phyloP scores from a whole-genome alignment of 2,113 vertebrate species.

The Gnathonemus longibarbis region DNA sequence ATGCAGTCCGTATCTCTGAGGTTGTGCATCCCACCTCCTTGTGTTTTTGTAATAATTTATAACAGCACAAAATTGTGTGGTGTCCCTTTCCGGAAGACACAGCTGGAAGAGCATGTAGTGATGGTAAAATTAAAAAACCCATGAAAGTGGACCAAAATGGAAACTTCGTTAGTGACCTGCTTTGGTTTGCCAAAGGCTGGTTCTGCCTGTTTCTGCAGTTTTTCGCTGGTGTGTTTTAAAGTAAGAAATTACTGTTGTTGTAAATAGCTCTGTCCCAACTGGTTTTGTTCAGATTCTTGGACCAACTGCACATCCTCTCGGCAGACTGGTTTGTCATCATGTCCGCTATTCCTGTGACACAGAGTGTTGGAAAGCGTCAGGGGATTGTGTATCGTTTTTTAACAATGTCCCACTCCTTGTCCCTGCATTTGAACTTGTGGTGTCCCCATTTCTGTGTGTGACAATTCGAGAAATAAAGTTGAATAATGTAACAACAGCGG shows the following conservation, averaged over 20 bases:
- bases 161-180: neutral
- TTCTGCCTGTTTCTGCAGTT: neutral
- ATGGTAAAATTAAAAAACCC: neutral
- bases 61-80: neutral
- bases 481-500: neutral
- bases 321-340: neutral
- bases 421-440: neutral
- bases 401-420: neutral
- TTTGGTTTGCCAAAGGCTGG: neutral
- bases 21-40: neutral
- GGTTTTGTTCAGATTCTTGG: neutral
- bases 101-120: neutral
- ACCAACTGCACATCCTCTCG: neutral
- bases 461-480: neutral
- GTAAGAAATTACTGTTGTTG: neutral
- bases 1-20: neutral
- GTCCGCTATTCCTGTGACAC: neutral
- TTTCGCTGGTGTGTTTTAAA: neutral
- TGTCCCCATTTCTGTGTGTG: neutral
- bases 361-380: neutral
- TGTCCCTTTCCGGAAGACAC: neutral
- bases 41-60: neutral
- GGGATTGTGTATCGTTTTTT: neutral
- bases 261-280: neutral
- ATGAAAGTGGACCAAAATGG: neutral